A percentile compares a stretch with the other conserved stretches of the same genome.
Evolutionary conservation across 2,797 vertebrate species (phyloP).

Genomic region (Acanthurus lineatus): DNA sequence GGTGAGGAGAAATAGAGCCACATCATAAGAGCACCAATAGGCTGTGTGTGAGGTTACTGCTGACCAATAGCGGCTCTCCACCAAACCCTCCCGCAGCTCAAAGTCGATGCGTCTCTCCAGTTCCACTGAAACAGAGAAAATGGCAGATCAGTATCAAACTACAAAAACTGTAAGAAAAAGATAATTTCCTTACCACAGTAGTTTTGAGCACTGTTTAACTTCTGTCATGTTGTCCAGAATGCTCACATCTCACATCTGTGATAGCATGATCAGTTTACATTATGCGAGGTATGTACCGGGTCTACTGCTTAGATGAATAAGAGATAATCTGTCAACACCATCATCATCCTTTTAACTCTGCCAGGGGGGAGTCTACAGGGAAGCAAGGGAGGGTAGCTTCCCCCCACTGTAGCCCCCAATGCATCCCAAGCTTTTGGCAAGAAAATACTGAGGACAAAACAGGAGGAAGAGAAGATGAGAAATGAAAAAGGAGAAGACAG

Average conservation of each 20-base stretch:
- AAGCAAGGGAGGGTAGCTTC: too few relatives aligned
- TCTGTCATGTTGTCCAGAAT: too few relatives aligned
- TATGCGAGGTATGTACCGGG: background rate
- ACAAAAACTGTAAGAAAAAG: background rate
- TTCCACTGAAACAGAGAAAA: slow-evolving; percentile 86
- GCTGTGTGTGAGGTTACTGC: slow-evolving; percentile 96
- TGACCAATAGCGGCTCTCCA: slow-evolving; percentile 97
- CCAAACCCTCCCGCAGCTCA: slow-evolving; percentile 94
- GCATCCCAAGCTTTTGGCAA: too few relatives aligned
- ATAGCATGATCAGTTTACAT: background rate
- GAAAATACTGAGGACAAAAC: too few relatives aligned
- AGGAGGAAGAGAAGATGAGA: too few relatives aligned
- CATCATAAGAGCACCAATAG: slow-evolving; percentile 96
- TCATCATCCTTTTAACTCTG: too few relatives aligned
- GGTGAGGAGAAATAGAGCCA: slow-evolving; percentile 96
- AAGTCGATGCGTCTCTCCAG: slow-evolving; percentile 95
- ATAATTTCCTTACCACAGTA: background rate
- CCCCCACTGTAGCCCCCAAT: too few relatives aligned
- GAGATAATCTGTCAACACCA: too few relatives aligned
- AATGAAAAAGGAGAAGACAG: too few relatives aligned
- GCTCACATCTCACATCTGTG: background rate
- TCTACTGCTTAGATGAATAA: too few relatives aligned
- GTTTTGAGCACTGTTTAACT: background rate
- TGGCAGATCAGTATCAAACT: background rate
- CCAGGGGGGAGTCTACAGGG: too few relatives aligned